phyloP scores from a whole-genome alignment of 2,888 invertebrate genomes.

The Nephrotoma appendiculata region DNA sequence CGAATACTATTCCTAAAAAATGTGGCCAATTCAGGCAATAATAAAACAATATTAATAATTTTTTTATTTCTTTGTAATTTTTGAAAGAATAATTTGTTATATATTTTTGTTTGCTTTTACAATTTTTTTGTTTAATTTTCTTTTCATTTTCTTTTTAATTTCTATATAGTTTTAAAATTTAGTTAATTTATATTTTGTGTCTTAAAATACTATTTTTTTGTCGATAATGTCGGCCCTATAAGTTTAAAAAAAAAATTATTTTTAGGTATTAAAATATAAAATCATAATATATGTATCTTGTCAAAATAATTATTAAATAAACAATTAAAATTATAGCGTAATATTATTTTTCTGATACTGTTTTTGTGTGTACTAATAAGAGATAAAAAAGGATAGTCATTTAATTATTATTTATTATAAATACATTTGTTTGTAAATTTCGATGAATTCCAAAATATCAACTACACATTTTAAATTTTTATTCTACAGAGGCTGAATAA shows the following conservation, averaged over 20 bases:
- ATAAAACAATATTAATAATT: not conserved
- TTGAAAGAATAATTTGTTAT: not conserved
- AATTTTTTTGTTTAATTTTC: not conserved
- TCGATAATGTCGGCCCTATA: not conserved
- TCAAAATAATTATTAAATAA: not conserved
- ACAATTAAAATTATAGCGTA: not conserved
- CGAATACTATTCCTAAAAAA: too few relatives aligned
- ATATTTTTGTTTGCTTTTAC: not conserved
- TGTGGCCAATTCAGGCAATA: too few relatives aligned
- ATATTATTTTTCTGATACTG: not conserved
- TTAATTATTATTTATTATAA: not conserved
- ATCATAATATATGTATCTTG: not conserved
- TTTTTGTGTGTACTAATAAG: not conserved
- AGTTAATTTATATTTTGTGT: not conserved
- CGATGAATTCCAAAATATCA: not conserved
- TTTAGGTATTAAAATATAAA: not conserved
- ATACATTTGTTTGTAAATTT: not conserved
- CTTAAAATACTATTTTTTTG: not conserved
- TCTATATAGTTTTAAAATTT: not conserved
- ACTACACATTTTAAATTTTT: not conserved
- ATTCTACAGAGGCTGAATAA: not conserved
- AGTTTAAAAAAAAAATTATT: not conserved
- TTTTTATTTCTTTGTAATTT: not conserved
- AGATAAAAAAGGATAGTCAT: not conserved
- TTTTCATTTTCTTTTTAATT: not conserved